These are phyloP conservation scores for Dicaeum eximium DNA, from an alignment of 2,113 vertebrate genomes.

Conservation along the genomic window DNA sequence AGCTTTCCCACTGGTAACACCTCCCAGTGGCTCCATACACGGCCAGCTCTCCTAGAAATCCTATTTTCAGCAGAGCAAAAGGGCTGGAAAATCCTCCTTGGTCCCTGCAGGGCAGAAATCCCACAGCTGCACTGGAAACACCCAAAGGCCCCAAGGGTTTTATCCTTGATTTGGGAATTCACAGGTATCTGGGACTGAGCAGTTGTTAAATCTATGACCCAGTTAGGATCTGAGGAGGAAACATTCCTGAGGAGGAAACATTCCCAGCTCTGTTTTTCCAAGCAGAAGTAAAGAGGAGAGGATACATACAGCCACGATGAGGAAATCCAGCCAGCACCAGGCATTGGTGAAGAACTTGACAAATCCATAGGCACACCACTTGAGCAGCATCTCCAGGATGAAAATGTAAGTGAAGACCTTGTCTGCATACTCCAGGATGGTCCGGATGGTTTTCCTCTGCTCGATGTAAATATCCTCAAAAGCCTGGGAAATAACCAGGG, in stretches of 20 bases:
- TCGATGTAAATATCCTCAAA: conserved; percentile 99
- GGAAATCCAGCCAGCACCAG: conserved; percentile 98
- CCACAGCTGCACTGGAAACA: background rate
- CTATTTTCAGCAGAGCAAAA: background rate
- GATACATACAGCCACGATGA: conserved; percentile 93
- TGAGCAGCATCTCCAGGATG: conserved; percentile 98
- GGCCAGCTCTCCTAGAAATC: background rate
- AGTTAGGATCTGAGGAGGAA: background rate
- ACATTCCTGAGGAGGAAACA: too few relatives aligned
- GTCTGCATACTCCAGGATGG: conserved; percentile 92
- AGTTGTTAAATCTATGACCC: accelerated
- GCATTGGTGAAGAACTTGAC: conserved; percentile 96
- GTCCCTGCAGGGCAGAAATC: background rate
- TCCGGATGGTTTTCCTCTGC: conserved; percentile 91
- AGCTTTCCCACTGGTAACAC: background rate
- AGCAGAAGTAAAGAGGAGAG: conserved; percentile 21
- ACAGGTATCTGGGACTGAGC: background rate
- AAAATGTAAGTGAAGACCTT: conserved; percentile 99
- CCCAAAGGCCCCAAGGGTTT: background rate
- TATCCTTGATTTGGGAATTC: background rate
- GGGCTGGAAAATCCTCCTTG: background rate
- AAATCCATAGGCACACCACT: conserved; percentile 97
- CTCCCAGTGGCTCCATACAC: background rate
- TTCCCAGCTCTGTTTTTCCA: background rate
- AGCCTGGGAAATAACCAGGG: conserved; percentile 73